Conservation (phyloP, 2,113 vertebrate species). For the Corynorhinus townsendii region DNA sequence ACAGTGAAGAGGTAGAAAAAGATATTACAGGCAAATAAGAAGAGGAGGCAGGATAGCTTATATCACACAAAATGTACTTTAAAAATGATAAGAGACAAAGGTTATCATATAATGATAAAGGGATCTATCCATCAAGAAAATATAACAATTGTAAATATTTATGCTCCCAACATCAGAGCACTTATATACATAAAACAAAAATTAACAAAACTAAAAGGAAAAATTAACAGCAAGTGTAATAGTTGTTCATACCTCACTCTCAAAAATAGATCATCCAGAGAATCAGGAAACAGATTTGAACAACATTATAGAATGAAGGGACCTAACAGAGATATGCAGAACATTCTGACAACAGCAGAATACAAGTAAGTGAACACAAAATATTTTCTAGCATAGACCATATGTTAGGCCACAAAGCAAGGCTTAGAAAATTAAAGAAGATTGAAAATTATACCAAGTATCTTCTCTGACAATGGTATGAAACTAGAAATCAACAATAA, state of each 20-base stretch:
- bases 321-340: background rate
- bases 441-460: background rate
- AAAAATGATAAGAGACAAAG: background rate
- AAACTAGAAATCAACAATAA: background rate
- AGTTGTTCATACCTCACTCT: background rate
- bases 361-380: background rate
- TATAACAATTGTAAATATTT: background rate
- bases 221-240: background rate
- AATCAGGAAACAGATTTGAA: background rate
- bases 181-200: background rate
- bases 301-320: background rate
- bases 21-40: background rate
- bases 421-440: background rate
- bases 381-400: background rate
- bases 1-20: background rate
- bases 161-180: background rate
- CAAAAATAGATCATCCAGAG: background rate
- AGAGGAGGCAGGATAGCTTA: background rate
- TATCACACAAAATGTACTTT: background rate
- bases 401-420: background rate
- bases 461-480: background rate
- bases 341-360: background rate
- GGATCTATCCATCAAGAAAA: background rate
- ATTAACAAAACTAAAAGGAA: background rate
- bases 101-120: background rate